Conservation (phyloP, 2,888 invertebrate genomes). For the Meteorus cinctellus region DNA sequence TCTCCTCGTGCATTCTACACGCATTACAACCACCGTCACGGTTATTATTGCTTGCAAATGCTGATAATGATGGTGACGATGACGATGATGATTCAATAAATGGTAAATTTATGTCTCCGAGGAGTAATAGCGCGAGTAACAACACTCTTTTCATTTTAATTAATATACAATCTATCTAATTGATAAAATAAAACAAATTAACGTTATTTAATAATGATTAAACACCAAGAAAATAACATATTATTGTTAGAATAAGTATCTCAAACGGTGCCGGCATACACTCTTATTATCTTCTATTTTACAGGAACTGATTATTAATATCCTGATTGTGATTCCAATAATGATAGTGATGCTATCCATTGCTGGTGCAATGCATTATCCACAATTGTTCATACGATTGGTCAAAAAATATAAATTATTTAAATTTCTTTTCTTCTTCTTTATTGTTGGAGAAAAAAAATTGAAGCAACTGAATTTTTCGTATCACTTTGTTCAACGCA, state of each 20-base stretch:
- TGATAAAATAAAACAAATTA: neutral
- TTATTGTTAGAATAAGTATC: neutral
- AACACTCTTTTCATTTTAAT: constrained; percentile 7
- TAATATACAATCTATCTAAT: constrained; percentile 11
- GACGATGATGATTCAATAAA: constrained; percentile 58
- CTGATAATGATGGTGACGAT: neutral
- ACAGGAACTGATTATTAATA: neutral
- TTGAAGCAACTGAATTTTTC: neutral
- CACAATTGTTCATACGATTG: neutral
- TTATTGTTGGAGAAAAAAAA: neutral
- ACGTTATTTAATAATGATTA: neutral
- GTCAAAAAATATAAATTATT: no score
- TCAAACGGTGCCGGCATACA: neutral
- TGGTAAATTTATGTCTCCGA: constrained; percentile 37
- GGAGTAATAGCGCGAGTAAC: constrained; percentile 4
- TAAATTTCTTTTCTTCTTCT: neutral
- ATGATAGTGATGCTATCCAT: neutral
- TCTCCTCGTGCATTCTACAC: constrained; percentile 77
- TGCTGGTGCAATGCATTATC: constrained; percentile 11
- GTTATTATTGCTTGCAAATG: constrained; percentile 27
- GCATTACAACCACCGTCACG: constrained; percentile 73
- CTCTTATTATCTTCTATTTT: neutral
- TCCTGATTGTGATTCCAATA: neutral
- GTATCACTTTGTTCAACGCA: neutral
- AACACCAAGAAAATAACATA: neutral